Percentiles rank a stretch among this genome's conserved stretches.
These are phyloP conservation scores for Calyptomena viridis DNA, from an alignment of 2,113 vertebrate genomes.

Conservation along the genomic window DNA sequence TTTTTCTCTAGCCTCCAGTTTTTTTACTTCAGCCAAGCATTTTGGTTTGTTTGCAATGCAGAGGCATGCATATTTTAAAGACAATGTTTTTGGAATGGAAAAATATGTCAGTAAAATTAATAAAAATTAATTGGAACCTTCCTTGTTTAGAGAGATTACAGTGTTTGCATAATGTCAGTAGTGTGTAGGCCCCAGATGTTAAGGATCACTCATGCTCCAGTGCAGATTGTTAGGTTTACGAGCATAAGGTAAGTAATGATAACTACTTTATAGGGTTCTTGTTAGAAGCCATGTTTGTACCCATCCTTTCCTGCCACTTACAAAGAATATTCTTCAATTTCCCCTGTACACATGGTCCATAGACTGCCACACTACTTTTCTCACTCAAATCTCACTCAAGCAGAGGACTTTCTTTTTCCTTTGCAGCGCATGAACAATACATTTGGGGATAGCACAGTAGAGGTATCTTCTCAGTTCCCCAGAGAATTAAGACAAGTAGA, in stretches of 20 bases:
- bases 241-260: neutral
- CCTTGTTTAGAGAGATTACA: neutral
- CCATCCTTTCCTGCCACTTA: neutral
- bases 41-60: neutral
- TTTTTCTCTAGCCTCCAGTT: too few relatives aligned
- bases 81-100: neutral
- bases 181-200: neutral
- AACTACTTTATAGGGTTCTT: neutral
- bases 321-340: neutral
- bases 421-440: neutral
- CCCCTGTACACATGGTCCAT: neutral
- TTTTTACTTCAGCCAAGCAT: fast-evolving
- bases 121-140: neutral
- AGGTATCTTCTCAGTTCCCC: neutral
- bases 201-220: neutral
- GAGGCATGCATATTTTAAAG: neutral
- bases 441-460: neutral
- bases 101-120: neutral
- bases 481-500: neutral
- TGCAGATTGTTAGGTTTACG: neutral
- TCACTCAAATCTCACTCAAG: neutral
- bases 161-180: neutral
- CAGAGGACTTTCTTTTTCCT: neutral
- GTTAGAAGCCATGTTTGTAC: neutral
- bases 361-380: neutral